Conservation (phyloP, 2,888 invertebrate species). For the Pasiphila rectangulata region DNA sequence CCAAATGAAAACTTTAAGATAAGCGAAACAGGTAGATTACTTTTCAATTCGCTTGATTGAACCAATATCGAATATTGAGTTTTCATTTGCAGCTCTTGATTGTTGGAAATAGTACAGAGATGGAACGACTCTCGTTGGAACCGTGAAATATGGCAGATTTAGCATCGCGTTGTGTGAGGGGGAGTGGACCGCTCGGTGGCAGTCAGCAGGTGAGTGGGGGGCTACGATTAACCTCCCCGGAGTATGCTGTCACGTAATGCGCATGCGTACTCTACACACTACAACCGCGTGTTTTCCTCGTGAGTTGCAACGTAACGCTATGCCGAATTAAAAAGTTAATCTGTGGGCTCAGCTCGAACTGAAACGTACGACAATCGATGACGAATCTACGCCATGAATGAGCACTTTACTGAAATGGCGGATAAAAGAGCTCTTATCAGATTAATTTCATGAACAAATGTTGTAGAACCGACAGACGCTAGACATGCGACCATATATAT, state of each 20-base stretch:
- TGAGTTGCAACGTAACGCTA: slow-evolving; percentile 46
- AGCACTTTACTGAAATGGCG: background rate
- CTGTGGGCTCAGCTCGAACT: slow-evolving; percentile 10
- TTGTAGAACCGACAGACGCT: no score
- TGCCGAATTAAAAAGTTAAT: slow-evolving; percentile 24
- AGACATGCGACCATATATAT: no score
- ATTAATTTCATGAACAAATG: background rate
- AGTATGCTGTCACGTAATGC: slow-evolving; percentile 40
- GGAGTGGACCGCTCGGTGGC: slow-evolving; percentile 30
- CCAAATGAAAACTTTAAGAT: slow-evolving; percentile 25
- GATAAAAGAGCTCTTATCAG: background rate
- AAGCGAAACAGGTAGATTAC: slow-evolving; percentile 29
- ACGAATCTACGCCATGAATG: slow-evolving; percentile 5
- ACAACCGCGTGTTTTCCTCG: slow-evolving; percentile 71
- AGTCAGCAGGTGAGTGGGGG: slow-evolving; percentile 41
- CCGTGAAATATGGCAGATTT: slow-evolving; percentile 66
- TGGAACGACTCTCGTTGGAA: slow-evolving; percentile 56
- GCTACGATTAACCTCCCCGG: slow-evolving; percentile 27
- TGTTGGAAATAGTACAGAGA: slow-evolving; percentile 49
- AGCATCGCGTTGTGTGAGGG: slow-evolving; percentile 56
- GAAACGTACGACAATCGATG: slow-evolving; percentile 13
- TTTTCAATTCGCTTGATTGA: slow-evolving; percentile 31
- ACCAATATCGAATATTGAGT: slow-evolving; percentile 48
- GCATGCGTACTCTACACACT: slow-evolving; percentile 68
- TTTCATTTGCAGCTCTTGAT: slow-evolving; percentile 60